These are phyloP conservation scores for Camponotus vicinus DNA, from an alignment of 1,140 invertebrate genomes.

Conservation along the genomic window DNA sequence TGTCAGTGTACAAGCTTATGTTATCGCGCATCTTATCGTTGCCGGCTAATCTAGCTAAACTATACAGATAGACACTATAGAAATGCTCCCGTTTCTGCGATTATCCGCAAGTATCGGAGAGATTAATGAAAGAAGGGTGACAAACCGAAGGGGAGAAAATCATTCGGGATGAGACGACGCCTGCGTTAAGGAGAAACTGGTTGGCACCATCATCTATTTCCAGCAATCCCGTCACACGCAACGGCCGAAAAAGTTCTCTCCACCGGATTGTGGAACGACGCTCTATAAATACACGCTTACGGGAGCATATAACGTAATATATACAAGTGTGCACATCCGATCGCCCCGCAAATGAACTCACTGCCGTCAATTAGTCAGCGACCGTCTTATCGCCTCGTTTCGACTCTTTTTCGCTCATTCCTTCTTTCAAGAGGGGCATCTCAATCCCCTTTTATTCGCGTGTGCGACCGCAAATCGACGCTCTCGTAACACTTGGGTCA, in stretches of 20 bases:
- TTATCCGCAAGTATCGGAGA: background rate
- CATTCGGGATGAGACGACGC: background rate
- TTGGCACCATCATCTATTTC: slow-evolving; percentile 64
- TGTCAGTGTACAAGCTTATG: background rate
- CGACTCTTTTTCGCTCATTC: background rate
- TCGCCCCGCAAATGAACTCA: slow-evolving; percentile 26
- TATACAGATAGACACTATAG: background rate
- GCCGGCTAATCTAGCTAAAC: background rate
- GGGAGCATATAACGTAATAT: slow-evolving; percentile 58
- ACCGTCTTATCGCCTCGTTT: slow-evolving; percentile 28
- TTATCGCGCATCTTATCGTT: slow-evolving; percentile 25
- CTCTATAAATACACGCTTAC: slow-evolving; percentile 77
- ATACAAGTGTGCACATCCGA: slow-evolving; percentile 46
- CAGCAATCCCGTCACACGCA: slow-evolving; percentile 71
- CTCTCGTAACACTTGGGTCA: slow-evolving; percentile 33
- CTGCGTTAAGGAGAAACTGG: background rate
- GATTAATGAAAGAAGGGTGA: background rate
- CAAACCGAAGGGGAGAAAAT: background rate
- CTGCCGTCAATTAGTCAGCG: slow-evolving; percentile 63
- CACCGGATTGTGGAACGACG: slow-evolving; percentile 36
- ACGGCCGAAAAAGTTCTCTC: slow-evolving; percentile 70
- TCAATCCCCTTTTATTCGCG: slow-evolving; percentile 22
- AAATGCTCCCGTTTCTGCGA: background rate
- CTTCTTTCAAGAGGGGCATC: background rate
- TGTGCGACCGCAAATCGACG: slow-evolving; percentile 20